phyloP scores from a whole-genome alignment of 1,140 invertebrate species.

The Drosophila ohnishii region DNA sequence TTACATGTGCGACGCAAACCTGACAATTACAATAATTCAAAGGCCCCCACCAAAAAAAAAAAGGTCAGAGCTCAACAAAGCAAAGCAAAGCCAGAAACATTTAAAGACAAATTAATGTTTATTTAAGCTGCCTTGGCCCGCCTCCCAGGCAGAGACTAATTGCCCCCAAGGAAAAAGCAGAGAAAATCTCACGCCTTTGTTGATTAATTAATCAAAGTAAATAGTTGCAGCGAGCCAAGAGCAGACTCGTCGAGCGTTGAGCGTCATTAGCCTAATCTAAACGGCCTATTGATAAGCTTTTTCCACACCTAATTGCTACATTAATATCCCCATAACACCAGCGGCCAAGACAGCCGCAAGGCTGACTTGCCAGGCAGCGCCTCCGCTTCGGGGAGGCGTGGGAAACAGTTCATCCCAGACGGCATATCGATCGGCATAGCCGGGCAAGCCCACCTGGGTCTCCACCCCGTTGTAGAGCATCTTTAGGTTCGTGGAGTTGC shows the following conservation, averaged over 20 bases:
- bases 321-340: constrained; percentile 72
- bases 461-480: constrained; percentile 54
- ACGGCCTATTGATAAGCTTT: constrained; percentile 80
- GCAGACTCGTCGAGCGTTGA: neutral
- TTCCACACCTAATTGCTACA: constrained; percentile 77
- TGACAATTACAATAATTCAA: constrained; percentile 65
- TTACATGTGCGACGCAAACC: constrained; percentile 48
- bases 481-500: constrained; percentile 19
- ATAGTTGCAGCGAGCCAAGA: constrained; percentile 52
- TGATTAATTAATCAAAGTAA: constrained; percentile 81
- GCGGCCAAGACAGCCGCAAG: constrained; percentile 79
- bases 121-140: constrained; percentile 69
- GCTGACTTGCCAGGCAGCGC: constrained; percentile 15
- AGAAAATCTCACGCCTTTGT: constrained; percentile 74
- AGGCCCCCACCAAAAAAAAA: constrained; percentile 14
- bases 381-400: constrained; percentile 20
- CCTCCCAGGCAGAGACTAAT: constrained; percentile 60
- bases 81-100: constrained; percentile 48
- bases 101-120: constrained; percentile 81
- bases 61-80: constrained; percentile 45
- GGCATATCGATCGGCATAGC: constrained; percentile 45
- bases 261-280: constrained; percentile 74
- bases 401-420: constrained; percentile 77
- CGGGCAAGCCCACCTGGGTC: constrained; percentile 33
- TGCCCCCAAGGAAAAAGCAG: constrained; percentile 48